Conservation (phyloP, 2,797 vertebrate genomes). For the Lutra lutra region DNA sequence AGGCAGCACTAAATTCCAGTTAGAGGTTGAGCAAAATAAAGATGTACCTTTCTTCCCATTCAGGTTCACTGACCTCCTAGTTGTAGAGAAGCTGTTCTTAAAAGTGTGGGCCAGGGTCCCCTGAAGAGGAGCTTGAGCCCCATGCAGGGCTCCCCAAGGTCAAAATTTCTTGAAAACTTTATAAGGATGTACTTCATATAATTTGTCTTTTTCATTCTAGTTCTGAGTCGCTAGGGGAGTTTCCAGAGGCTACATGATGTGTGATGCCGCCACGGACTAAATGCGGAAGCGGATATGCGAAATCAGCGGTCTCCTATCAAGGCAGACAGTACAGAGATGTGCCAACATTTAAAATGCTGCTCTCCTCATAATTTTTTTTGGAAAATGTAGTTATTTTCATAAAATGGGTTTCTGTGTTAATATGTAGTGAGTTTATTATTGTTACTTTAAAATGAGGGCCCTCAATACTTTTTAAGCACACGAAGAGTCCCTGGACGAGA, state of each 20-base stretch:
- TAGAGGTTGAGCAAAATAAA: neutral
- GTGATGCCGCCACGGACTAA: neutral
- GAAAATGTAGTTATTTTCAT: slow-evolving; percentile 17
- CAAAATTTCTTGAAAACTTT: neutral
- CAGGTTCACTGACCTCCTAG: neutral
- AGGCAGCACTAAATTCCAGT: neutral
- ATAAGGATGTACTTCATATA: neutral
- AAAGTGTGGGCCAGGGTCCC: neutral
- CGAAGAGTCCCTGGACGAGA: neutral
- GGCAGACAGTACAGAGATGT: neutral
- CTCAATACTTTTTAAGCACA: neutral
- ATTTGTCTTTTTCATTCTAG: neutral
- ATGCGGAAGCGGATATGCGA: neutral
- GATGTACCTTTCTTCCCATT: neutral
- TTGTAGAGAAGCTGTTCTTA: neutral
- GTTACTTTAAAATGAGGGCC: neutral
- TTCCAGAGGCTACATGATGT: neutral
- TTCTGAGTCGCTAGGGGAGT: neutral
- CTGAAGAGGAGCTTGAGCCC: neutral
- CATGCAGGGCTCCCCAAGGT: neutral
- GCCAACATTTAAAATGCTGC: neutral
- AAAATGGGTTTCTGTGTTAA: slow-evolving; percentile 2
- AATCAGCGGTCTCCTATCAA: neutral
- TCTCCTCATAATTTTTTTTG: slow-evolving; percentile 11
- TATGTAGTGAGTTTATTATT: neutral